Evolutionary conservation across 2,113 vertebrate genomes (phyloP), one percentile per base, ranked within the genome.

Genomic region (Rhadina sibilatrix): DNA sequence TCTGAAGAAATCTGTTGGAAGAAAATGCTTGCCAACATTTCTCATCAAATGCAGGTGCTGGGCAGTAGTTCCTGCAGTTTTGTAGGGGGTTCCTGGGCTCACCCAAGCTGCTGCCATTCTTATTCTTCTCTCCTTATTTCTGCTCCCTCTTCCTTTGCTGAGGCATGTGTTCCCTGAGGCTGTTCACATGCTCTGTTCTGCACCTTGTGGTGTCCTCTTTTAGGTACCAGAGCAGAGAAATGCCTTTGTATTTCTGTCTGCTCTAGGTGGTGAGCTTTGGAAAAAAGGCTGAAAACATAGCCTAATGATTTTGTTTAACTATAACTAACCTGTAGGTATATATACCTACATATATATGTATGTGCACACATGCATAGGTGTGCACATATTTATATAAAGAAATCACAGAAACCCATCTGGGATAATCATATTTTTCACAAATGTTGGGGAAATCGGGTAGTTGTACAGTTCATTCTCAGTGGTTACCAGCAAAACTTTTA

Each of bases 1-100:
- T 86, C 77, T 74, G 72, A 90, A 94, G 64, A 56, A 83, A 28
- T 56, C 38, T 20, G 5, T 68, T 2, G 6, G 83, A 68, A 89
- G 52, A 35, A 89, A 81, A 47, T 33, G 14, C 87, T 82, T 4
- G 20, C 38, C 61, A 59, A 16, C 23, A 3, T 93, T 94, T 83
- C 54, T 35, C 59, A n/a, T 77, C 53, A 57, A 78, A 50, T 83
- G 68, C 86, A 90, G 86, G 86, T 63, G 61, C 54, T 33, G 91
- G 49, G 47, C 44, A 82, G 94, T 90, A 77, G 16, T 47, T 92
- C 56, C 53, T 1, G 14, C 61, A 37, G 17, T 56, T 86, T 59
- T 66, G 49, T 7, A 54, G 37, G 52, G 47, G 66, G n/a, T 12
- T 33, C 66, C 19, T 63, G 54, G 46, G 46, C 81, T 81, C 11